Conservation (phyloP, 2,888 invertebrate species). For the Copidosoma aretas region DNA sequence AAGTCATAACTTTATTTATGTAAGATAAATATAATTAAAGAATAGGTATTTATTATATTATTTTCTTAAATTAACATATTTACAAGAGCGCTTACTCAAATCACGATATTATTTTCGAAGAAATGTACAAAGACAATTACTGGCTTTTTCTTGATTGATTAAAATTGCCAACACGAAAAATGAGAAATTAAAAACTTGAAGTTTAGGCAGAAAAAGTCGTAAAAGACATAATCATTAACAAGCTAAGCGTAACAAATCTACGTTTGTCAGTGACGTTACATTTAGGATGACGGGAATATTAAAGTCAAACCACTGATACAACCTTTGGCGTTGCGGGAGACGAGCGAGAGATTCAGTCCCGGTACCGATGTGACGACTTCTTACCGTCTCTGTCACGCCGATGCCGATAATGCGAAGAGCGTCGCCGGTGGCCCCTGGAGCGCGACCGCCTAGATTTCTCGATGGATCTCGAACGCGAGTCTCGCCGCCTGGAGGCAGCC, state of each 20-base stretch:
- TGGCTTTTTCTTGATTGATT: not conserved
- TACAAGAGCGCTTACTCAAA: no score
- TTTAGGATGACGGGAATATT: not conserved
- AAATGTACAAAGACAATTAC: not conserved
- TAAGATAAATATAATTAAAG: no score
- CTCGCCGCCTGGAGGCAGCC: not conserved
- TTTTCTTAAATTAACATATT: no score
- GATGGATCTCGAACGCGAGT: constrained; percentile 47
- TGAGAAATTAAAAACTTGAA: not conserved
- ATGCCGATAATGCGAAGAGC: not conserved
- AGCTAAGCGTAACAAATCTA: no score
- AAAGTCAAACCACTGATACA: constrained; percentile 15
- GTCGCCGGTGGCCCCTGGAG: constrained; percentile 46
- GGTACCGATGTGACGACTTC: constrained; percentile 61
- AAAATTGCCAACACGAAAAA: not conserved
- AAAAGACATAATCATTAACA: not conserved
- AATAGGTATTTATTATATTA: no score
- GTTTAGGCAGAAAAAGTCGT: not conserved
- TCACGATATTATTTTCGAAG: not conserved
- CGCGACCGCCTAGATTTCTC: constrained; percentile 49
- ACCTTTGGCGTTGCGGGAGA: constrained; percentile 23
- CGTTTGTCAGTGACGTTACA: not conserved
- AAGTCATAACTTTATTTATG: no score
- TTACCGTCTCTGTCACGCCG: constrained; percentile 59
- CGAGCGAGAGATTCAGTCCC: constrained; percentile 55